phyloP scores from a whole-genome alignment of 2,888 invertebrate species.

The Cerastoderma edule region DNA sequence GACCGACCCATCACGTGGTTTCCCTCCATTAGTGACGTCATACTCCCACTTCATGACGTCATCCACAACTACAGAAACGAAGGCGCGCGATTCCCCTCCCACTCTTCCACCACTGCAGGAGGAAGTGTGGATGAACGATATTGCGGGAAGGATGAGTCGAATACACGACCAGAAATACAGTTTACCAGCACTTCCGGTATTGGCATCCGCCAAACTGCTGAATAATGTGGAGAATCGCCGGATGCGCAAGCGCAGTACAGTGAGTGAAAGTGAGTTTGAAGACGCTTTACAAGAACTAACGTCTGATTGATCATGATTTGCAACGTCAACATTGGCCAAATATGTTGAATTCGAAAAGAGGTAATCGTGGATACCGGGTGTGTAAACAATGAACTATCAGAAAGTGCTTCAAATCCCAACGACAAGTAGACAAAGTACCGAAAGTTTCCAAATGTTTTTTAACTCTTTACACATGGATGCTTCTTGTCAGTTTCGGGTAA shows the following conservation, averaged over 20 bases:
- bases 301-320: too few species aligned
- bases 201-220: not conserved
- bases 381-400: too few species aligned
- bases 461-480: too few species aligned
- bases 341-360: too few species aligned
- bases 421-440: too few species aligned
- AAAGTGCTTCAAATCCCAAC: too few species aligned
- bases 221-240: not conserved
- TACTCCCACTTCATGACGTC: conserved; percentile 22
- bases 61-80: conserved; percentile 18
- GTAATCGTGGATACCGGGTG: too few species aligned
- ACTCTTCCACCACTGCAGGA: conserved; percentile 14
- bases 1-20: conserved; percentile 13
- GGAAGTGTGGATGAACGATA: conserved; percentile 16
- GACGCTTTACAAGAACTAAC: too few species aligned
- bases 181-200: conserved; percentile 15
- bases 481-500: too few species aligned
- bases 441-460: too few species aligned
- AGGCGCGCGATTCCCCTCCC: conserved; percentile 1
- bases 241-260: conserved; percentile 3
- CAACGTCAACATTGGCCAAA: too few species aligned
- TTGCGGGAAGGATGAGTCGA: not conserved
- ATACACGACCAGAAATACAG: conserved; percentile 4
- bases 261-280: conserved; percentile 3
- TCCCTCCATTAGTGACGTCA: conserved; percentile 25